Conservation (phyloP, 2,888 invertebrate genomes). For the Fragum fragum region DNA sequence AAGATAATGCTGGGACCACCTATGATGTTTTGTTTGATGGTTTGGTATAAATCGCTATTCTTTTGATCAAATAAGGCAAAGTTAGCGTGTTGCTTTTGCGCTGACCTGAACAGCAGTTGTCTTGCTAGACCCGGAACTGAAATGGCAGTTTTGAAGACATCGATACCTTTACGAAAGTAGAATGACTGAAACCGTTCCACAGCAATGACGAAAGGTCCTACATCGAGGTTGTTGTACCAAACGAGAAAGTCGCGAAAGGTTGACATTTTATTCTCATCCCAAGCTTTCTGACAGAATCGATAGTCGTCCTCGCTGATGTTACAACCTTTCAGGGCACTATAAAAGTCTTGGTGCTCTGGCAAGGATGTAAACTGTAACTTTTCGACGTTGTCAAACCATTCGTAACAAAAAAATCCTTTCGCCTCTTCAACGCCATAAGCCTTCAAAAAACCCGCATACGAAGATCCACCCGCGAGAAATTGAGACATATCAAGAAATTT, state of each 20-base stretch:
- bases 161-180: constrained; percentile 58
- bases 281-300: constrained; percentile 47
- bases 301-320: constrained; percentile 44
- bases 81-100: constrained; percentile 30
- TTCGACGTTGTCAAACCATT: constrained; percentile 39
- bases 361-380: constrained; percentile 29
- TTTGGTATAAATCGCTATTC: constrained; percentile 59
- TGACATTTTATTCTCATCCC: constrained; percentile 57
- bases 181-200: constrained; percentile 54
- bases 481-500: constrained; percentile 59
- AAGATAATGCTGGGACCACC: constrained; percentile 59
- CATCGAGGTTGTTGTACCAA: constrained; percentile 70
- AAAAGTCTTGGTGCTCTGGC: constrained; percentile 34
- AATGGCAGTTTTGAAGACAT: constrained; percentile 66
- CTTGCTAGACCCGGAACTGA: constrained; percentile 65
- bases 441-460: constrained; percentile 49
- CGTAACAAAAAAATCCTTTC: constrained; percentile 39
- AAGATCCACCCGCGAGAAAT: constrained; percentile 52
- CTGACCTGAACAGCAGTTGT: constrained; percentile 53
- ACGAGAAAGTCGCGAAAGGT: constrained; percentile 66
- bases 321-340: constrained; percentile 31
- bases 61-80: constrained; percentile 52
- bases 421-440: constrained; percentile 53
- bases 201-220: constrained; percentile 62
- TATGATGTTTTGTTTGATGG: constrained; percentile 49